Conservation (phyloP, 1,140 invertebrate species). For the Daktulosphaira vitifoliae region DNA sequence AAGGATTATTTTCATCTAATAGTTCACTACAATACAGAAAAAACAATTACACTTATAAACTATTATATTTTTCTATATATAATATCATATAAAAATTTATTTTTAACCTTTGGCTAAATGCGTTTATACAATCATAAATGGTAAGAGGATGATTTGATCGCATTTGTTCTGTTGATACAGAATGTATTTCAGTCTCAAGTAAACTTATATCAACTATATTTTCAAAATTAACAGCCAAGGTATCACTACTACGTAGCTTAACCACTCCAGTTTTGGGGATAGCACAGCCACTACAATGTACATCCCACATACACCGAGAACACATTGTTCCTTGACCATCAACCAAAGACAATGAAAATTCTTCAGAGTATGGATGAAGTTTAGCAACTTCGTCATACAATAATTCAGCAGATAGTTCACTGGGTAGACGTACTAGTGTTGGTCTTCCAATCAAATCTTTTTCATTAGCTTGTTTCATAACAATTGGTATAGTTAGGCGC, state of each 20-base stretch:
- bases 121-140: constrained; percentile 57
- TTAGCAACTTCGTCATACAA: constrained; percentile 48
- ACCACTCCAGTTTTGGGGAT: constrained; percentile 48
- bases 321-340: constrained; percentile 52
- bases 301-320: constrained; percentile 53
- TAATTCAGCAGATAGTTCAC: constrained; percentile 47
- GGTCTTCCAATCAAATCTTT: constrained; percentile 49
- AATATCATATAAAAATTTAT: constrained; percentile 1
- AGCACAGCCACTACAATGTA: constrained; percentile 55
- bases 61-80: too few relatives aligned
- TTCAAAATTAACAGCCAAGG: constrained; percentile 50
- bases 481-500: constrained; percentile 7
- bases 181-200: constrained; percentile 39
- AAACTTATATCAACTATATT: constrained; percentile 18
- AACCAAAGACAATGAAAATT: constrained; percentile 48
- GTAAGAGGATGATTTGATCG: constrained; percentile 49
- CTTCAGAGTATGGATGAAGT: constrained; percentile 46
- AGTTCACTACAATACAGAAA: constrained; percentile 49
- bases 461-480: constrained; percentile 19
- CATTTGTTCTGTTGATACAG: constrained; percentile 44
- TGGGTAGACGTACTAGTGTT: constrained; percentile 51
- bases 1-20: constrained; percentile 61
- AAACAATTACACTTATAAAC: too few relatives aligned
- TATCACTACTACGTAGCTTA: constrained; percentile 50
- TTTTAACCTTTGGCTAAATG: constrained; percentile 59